Evolutionary conservation across 2,888 invertebrate species (phyloP).

Genomic region (Nephrotoma guestfalica): DNA sequence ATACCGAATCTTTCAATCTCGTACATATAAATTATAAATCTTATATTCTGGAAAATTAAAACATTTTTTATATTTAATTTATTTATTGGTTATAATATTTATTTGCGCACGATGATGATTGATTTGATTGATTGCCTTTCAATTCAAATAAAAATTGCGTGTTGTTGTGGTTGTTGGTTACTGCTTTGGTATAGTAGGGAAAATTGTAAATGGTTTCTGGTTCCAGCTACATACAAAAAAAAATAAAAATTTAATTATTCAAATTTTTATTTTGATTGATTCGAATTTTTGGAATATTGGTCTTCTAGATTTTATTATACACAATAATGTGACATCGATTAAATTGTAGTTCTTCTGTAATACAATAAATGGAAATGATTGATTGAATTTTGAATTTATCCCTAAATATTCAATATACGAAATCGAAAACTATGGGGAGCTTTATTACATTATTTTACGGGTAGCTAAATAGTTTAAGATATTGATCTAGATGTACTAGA

Average conservation of each 20-base stretch:
- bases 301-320: not conserved
- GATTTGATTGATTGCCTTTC: not conserved
- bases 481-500: too few relatives aligned
- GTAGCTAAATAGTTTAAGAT: too few relatives aligned
- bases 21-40: too few relatives aligned
- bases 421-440: too few relatives aligned
- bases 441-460: too few relatives aligned
- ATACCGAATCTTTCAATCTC: too few relatives aligned
- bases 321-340: not conserved
- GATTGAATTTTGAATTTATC: not conserved
- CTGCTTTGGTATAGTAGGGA: not conserved
- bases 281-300: not conserved
- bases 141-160: not conserved
- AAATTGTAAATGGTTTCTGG: too few relatives aligned
- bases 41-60: not conserved
- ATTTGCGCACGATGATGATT: not conserved
- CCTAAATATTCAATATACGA: too few relatives aligned
- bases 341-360: not conserved
- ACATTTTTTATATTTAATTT: not conserved
- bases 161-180: not conserved
- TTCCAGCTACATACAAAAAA: not conserved
- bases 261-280: not conserved
- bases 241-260: not conserved
- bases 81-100: not conserved
- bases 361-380: not conserved